phyloP scores from a whole-genome alignment of 1,140 invertebrate species.

The Ceratosolen fusciceps region DNA sequence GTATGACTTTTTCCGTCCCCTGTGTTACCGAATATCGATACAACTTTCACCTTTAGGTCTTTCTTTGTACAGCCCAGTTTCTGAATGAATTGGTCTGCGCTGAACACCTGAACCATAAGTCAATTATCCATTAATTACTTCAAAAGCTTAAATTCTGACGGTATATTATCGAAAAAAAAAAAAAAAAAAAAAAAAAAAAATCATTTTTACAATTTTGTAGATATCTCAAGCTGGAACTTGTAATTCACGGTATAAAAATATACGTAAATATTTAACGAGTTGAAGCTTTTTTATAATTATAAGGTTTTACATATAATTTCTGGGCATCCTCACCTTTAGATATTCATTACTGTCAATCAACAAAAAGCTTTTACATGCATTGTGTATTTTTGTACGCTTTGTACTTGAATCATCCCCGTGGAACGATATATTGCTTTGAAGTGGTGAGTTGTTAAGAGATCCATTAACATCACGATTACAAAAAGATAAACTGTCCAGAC shows the following conservation, averaged over 20 bases:
- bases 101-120: constrained; percentile 62
- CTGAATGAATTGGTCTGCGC: constrained; percentile 71
- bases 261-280: too few species aligned
- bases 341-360: constrained; percentile 74
- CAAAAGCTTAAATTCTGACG: too few species aligned
- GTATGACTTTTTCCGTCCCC: constrained; percentile 90
- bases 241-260: too few species aligned
- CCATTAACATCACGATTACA: constrained; percentile 52
- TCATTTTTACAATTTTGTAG: too few species aligned
- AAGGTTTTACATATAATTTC: too few species aligned
- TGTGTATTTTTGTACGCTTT: constrained; percentile 6
- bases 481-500: constrained; percentile 58
- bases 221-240: too few species aligned
- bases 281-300: too few species aligned
- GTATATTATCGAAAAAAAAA: too few species aligned
- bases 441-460: constrained; percentile 21
- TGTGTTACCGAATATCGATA: constrained; percentile 90
- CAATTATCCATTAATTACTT: too few species aligned
- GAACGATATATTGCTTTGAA: constrained; percentile 41
- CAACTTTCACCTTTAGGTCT: constrained; percentile 80
- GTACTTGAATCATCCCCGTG: constrained; percentile 44
- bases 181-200: too few species aligned
- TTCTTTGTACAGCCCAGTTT: constrained; percentile 68
- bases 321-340: constrained; percentile 66
- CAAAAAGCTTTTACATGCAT: constrained; percentile 68